These are phyloP conservation scores for Ormyrus rosae DNA, from an alignment of 2,888 invertebrate species.

Conservation along the genomic window DNA sequence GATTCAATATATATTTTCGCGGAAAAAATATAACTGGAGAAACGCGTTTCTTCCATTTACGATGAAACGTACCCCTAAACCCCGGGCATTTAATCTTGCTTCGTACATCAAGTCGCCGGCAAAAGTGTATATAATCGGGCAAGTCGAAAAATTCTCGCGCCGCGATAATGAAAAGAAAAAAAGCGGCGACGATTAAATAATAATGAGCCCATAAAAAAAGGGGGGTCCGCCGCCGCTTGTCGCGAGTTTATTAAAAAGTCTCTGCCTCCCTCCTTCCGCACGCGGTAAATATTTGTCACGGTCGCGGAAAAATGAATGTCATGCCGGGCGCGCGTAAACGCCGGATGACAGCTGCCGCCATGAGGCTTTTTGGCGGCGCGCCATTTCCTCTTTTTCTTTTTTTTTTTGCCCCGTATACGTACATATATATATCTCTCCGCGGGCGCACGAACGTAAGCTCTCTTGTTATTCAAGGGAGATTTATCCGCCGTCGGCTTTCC, in stretches of 20 bases:
- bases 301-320: conserved; percentile 23
- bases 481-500: conserved; percentile 20
- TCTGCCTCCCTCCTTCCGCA: too few relatives aligned
- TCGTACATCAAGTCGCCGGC: too few relatives aligned
- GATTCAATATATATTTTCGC: too few relatives aligned
- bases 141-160: too few relatives aligned
- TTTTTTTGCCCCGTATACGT: not conserved
- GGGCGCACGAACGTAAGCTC: not conserved
- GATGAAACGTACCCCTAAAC: too few relatives aligned
- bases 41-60: too few relatives aligned
- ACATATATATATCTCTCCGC: not conserved
- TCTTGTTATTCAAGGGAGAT: conserved; percentile 31
- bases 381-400: conserved; percentile 13
- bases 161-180: too few relatives aligned
- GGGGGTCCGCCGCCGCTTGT: not conserved
- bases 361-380: conserved; percentile 44
- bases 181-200: conserved; percentile 6
- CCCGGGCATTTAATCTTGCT: too few relatives aligned
- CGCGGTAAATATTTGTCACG: conserved; percentile 42
- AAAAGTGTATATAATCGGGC: too few relatives aligned
- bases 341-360: conserved; percentile 31
- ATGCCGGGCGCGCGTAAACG: conserved; percentile 21
- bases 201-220: not conserved
- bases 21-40: too few relatives aligned
- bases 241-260: conserved; percentile 34